Conservation (phyloP, 2,113 vertebrate genomes). For the Hymenochirus boettgeri region DNA sequence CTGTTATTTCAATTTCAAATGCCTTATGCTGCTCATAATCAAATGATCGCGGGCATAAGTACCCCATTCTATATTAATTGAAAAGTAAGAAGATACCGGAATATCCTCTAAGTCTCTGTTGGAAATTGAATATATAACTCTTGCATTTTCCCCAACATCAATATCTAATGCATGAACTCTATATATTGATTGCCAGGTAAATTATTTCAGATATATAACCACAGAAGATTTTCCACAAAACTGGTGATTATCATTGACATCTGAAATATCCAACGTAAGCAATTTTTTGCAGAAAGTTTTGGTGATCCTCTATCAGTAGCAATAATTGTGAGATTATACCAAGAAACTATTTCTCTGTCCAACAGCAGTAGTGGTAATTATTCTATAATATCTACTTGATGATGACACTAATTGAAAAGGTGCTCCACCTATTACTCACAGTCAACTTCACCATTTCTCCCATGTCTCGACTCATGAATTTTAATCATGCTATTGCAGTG, state of each 20-base stretch:
- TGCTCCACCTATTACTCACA: too few relatives aligned
- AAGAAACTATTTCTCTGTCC: slow-evolving; percentile 41
- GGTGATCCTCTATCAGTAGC: slow-evolving; percentile 40
- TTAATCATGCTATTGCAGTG: slow-evolving; percentile 61
- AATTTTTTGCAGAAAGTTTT: background rate
- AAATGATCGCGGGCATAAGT: slow-evolving; percentile 44
- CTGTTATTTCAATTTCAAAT: slow-evolving; percentile 51
- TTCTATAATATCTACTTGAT: slow-evolving; percentile 46
- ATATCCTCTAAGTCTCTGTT: background rate
- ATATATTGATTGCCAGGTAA: slow-evolving; percentile 24
- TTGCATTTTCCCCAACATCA: slow-evolving; percentile 43
- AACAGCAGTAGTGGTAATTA: slow-evolving; percentile 35
- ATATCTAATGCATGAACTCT: slow-evolving; percentile 41
- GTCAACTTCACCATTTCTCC: background rate
- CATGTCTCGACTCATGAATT: slow-evolving; percentile 61
- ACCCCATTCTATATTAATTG: slow-evolving; percentile 45
- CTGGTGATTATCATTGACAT: slow-evolving; percentile 32
- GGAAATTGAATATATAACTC: slow-evolving; percentile 37
- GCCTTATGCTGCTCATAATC: slow-evolving; percentile 52
- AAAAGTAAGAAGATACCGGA: slow-evolving; percentile 17
- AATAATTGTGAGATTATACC: slow-evolving; percentile 47
- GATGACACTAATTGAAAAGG: too few relatives aligned
- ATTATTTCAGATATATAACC: slow-evolving; percentile 38
- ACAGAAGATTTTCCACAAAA: slow-evolving; percentile 34
- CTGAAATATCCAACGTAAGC: background rate